These are phyloP conservation scores for Ichneumoninae sp. DNA, from an alignment of 2,888 invertebrate species.

Conservation along the genomic window DNA sequence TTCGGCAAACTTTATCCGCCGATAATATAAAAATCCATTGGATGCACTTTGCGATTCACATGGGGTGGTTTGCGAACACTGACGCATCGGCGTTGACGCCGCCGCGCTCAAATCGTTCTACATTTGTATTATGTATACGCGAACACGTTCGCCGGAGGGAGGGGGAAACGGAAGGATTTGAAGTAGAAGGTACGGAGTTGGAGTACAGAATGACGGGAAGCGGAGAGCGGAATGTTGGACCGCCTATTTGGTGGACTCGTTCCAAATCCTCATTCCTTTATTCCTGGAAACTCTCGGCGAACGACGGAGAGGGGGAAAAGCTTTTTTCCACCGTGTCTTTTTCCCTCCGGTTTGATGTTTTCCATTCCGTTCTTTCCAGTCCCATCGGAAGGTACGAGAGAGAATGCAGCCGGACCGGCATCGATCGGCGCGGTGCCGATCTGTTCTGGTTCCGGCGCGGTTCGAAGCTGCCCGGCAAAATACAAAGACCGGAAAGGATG, in stretches of 20 bases:
- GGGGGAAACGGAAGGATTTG: constrained; percentile 22
- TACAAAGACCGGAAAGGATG: not conserved
- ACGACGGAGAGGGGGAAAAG: not conserved
- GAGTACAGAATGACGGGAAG: constrained; percentile 39
- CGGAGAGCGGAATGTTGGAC: constrained; percentile 41
- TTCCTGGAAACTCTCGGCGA: constrained; percentile 33
- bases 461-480: not conserved
- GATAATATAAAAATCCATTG: constrained; percentile 19
- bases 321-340: constrained; percentile 8
- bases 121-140: constrained; percentile 11
- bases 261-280: constrained; percentile 73
- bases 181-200: not conserved
- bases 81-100: not conserved
- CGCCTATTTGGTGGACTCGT: constrained; percentile 69
- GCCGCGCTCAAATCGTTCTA: constrained; percentile 10
- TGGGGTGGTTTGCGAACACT: not conserved
- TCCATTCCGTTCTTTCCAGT: constrained; percentile 35
- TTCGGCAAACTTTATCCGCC: not conserved
- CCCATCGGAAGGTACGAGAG: constrained; percentile 25
- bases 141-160: constrained; percentile 43
- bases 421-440: constrained; percentile 48
- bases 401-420: constrained; percentile 18
- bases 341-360: constrained; percentile 33
- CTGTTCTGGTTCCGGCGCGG: constrained; percentile 27
- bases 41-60: not conserved